phyloP scores from a whole-genome alignment of 2,797 vertebrate genomes.

The Salarias fasciatus region DNA sequence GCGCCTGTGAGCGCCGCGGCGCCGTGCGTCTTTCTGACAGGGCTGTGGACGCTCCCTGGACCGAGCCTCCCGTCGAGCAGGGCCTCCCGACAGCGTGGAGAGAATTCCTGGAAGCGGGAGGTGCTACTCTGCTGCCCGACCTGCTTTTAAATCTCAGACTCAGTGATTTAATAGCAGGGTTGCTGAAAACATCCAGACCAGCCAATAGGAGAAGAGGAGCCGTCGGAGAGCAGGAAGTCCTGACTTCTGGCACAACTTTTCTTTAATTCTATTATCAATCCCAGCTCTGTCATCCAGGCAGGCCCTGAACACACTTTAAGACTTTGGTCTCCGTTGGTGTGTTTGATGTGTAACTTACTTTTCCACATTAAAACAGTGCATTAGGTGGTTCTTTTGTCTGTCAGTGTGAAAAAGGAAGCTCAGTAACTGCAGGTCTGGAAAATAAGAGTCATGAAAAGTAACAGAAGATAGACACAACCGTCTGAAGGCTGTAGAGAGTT shows the following conservation, averaged over 20 bases:
- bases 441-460: too few relatives aligned
- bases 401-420: too few relatives aligned
- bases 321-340: too few relatives aligned
- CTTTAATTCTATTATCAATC: not conserved
- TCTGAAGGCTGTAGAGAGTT: too few relatives aligned
- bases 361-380: too few relatives aligned
- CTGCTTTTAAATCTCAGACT: constrained; percentile 56
- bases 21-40: constrained; percentile 64
- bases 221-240: constrained; percentile 52
- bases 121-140: constrained; percentile 50
- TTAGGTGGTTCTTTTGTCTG: too few relatives aligned
- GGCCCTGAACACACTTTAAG: too few relatives aligned
- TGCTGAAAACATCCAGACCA: constrained; percentile 55
- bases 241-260: constrained; percentile 12
- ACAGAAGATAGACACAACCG: too few relatives aligned
- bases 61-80: constrained; percentile 41
- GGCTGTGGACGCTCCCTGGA: constrained; percentile 42
- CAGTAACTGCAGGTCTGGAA: too few relatives aligned
- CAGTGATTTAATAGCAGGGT: constrained; percentile 69
- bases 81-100: constrained; percentile 46
- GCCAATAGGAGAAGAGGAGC: constrained; percentile 48
- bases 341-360: too few relatives aligned
- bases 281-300: not conserved
- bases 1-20: constrained; percentile 15
- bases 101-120: constrained; percentile 81